Evolutionary conservation across 1,140 invertebrate genomes (phyloP), one percentile per base, ranked within the genome.

Genomic region (Drosophila obscura): DNA sequence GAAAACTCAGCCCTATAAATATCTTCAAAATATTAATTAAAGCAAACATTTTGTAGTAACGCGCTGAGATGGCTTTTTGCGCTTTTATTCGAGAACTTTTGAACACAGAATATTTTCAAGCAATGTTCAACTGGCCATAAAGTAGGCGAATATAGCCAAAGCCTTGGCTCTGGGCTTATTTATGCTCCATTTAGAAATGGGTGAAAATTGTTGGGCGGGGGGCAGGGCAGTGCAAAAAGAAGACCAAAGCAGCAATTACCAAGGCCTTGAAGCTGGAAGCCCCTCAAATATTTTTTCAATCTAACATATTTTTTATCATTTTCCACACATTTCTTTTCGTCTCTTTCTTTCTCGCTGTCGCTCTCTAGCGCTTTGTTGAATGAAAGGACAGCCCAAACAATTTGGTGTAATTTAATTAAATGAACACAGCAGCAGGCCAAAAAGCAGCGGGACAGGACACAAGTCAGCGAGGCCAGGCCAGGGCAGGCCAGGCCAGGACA

Each of bases 331-430:
- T 84, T 83, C 31, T 39, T n/a, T 57, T 41, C 50, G 59, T 45
- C 56, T 24, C 49, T 48, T 44, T 24, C 5, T 6, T 15, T 13
- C 8, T 1, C 1, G 5, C 35, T 35, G n/a, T 7, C 22, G 24
- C 4, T 6, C 1, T 41, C 26, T 56, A 44, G 43, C 64, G 39
- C 4, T 64, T 53, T 71, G 46, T 26, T 24, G 50, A 82, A 64
- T 69, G 58, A 61, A 76, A 68, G 59, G 72, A 66, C 71, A 71
- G 76, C 78, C 83, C 83, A 63, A 87, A 88, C 83, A 87, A 87
- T 88, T 88, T 88, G 79, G 76, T 80, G 79, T 88, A 88, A 88
- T 87, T 87, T 87, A 87, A 87, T 87, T 87, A 87, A 87, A 88
- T 83, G 83, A 79, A 73, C 83, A 87, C 83, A 87, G 83, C 83